A percentile compares a stretch with the other conserved stretches of the same genome.
phyloP scores from a whole-genome alignment of 1,140 invertebrate species.

The Drosophila arizonae region DNA sequence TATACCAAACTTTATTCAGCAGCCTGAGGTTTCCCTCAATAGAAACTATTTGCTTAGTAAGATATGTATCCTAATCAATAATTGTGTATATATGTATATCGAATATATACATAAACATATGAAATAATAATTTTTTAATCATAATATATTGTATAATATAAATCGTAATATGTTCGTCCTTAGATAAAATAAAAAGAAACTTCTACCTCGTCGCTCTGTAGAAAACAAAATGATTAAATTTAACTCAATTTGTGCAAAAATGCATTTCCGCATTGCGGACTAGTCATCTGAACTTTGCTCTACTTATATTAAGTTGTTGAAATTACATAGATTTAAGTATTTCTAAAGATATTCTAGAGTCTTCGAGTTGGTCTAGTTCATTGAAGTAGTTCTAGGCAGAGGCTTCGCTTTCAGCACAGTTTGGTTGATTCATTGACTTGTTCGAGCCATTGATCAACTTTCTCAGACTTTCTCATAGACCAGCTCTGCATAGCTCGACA shows the following conservation, averaged over 20 bases:
- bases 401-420: neutral
- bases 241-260: constrained; percentile 24
- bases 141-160: neutral
- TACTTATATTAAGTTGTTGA: constrained; percentile 2
- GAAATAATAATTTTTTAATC: no score
- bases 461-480: constrained; percentile 37
- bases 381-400: neutral
- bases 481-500: constrained; percentile 22
- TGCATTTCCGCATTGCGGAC: constrained; percentile 19
- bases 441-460: constrained; percentile 15
- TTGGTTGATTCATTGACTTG: constrained; percentile 18
- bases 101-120: no score
- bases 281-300: constrained; percentile 19
- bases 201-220: neutral
- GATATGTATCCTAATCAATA: no score
- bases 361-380: constrained; percentile 18
- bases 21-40: no score
- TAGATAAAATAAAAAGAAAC: neutral
- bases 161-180: no score
- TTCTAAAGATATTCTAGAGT: neutral
- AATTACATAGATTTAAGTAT: neutral
- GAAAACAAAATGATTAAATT: constrained; percentile 12
- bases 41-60: no score
- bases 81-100: no score
- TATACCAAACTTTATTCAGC: no score